Percentiles rank a stretch among this genome's conserved stretches.
These are phyloP conservation scores for Theodoxus fluviatilis DNA, from an alignment of 2,888 invertebrate species.

Conservation along the genomic window DNA sequence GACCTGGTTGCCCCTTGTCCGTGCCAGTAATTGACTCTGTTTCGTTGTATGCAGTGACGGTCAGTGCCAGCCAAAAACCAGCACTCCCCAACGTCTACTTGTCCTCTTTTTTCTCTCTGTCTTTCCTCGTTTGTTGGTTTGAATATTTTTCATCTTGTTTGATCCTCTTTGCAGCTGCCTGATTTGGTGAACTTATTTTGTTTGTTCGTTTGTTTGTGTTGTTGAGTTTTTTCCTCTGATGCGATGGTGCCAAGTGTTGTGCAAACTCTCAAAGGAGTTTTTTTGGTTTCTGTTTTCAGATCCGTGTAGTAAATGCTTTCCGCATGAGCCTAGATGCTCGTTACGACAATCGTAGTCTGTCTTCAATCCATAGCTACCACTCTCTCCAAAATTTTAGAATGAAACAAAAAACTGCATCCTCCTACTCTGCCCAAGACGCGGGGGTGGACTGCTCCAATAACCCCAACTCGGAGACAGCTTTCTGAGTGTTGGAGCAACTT, in stretches of 20 bases:
- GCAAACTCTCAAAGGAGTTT: slow-evolving; percentile 38
- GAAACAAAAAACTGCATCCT: slow-evolving; percentile 37
- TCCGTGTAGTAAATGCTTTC: slow-evolving; percentile 99
- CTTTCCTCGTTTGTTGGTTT: no score
- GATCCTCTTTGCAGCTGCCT: no score
- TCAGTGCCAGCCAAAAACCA: no score
- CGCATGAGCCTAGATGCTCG: slow-evolving; percentile 98
- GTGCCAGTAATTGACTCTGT: no score
- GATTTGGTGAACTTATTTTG: not conserved
- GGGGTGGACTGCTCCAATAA: no score
- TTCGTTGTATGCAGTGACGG: no score
- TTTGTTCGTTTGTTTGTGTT: slow-evolving; percentile 22
- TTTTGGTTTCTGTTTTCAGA: slow-evolving; percentile 73
- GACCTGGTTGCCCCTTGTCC: no score
- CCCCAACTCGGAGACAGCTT: no score
- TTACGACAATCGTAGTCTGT: slow-evolving; percentile 72
- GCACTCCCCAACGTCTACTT: no score
- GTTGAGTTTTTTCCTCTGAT: slow-evolving; percentile 26
- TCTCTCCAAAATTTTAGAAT: slow-evolving; percentile 60
- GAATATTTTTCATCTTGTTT: no score
- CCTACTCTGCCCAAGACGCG: slow-evolving; percentile 25
- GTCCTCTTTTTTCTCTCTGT: no score
- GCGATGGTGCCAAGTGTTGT: slow-evolving; percentile 31
- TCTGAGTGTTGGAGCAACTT: slow-evolving; percentile 22
- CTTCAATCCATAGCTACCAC: slow-evolving; percentile 62